Percentiles rank a stretch among this genome's conserved stretches.
Evolutionary conservation across 2,113 vertebrate species (phyloP).

Genomic region (Nannospalax galili): DNA sequence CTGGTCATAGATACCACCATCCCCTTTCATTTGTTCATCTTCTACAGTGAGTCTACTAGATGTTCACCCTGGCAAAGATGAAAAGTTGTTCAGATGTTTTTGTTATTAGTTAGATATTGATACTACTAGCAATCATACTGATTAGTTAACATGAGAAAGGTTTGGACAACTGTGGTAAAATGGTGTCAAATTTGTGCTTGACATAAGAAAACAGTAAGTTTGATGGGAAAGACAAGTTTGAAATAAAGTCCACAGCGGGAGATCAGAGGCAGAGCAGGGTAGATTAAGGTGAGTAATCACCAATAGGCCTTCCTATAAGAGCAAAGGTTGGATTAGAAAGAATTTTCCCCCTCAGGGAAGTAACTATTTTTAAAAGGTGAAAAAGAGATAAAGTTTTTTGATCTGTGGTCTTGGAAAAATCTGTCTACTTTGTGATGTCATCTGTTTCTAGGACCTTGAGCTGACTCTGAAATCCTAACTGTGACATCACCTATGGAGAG

Average conservation of each 20-base stretch:
- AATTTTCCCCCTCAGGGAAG: not conserved
- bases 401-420: not conserved
- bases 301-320: not conserved
- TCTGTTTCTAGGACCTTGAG: conserved; percentile 22
- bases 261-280: not conserved
- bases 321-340: not conserved
- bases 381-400: not conserved
- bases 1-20: not conserved
- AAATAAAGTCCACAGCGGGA: not conserved
- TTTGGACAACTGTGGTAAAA: not conserved
- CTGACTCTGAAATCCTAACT: not conserved
- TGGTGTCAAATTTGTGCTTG: not conserved
- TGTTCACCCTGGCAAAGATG: not conserved
- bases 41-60: not conserved
- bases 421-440: conserved; percentile 51
- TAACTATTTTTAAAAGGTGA: not conserved
- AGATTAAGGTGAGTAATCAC: not conserved
- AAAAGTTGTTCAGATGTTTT: not conserved
- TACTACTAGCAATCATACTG: not conserved
- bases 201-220: not conserved
- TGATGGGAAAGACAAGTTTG: not conserved
- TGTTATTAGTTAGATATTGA: not conserved
- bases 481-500: not conserved
- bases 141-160: not conserved
- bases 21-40: not conserved